phyloP scores from a whole-genome alignment of 2,888 invertebrate genomes.

The Leptinotarsa juncta region DNA sequence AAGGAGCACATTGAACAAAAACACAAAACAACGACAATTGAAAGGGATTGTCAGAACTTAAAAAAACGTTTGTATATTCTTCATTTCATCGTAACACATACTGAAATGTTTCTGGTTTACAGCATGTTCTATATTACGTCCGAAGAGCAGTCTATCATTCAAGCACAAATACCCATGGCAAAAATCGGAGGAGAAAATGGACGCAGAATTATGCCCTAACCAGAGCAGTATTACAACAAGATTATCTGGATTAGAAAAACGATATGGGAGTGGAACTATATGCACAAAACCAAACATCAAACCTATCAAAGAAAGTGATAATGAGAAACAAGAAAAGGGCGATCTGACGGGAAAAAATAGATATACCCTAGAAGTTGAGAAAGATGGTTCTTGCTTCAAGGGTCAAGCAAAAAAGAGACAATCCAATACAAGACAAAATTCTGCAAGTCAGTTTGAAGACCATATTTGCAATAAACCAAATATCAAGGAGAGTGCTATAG shows the following conservation, averaged over 20 bases:
- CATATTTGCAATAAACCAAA: not conserved
- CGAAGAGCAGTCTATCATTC: not conserved
- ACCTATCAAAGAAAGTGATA: not conserved
- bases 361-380: slow-evolving; percentile 7
- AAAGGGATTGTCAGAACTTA: not conserved
- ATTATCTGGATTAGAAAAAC: slow-evolving; percentile 5
- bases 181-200: slow-evolving; percentile 10
- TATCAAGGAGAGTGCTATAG: not conserved
- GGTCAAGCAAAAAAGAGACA: not conserved
- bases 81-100: too few relatives aligned
- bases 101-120: not conserved
- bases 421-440: not conserved
- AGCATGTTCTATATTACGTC: not conserved
- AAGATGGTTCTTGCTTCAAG: slow-evolving; percentile 12
- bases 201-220: slow-evolving; percentile 12
- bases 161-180: slow-evolving; percentile 26
- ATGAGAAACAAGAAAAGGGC: not conserved
- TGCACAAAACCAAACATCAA: not conserved
- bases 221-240: slow-evolving; percentile 16
- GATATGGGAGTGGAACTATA: not conserved
- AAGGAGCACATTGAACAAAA: not conserved
- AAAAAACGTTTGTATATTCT: too few relatives aligned
- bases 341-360: not conserved
- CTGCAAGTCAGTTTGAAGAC: not conserved
- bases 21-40: not conserved